Conservation (phyloP, 2,888 invertebrate genomes). For the Drosophila limbata region DNA sequence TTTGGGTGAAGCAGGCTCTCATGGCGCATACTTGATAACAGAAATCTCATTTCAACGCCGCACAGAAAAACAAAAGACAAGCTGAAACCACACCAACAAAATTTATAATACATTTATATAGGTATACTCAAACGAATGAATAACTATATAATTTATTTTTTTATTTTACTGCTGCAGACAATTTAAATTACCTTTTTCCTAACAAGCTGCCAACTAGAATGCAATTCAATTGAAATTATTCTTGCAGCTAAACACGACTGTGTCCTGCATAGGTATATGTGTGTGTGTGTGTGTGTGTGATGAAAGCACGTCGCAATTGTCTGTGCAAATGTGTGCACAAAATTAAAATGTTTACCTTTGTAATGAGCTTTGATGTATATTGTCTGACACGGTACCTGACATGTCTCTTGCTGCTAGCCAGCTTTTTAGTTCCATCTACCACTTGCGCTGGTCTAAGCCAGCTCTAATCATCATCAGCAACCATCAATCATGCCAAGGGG, state of each 20-base stretch:
- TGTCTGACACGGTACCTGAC: conserved; percentile 6
- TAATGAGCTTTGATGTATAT: conserved; percentile 50
- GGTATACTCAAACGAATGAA: not conserved
- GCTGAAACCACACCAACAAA: conserved; percentile 3
- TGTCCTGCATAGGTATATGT: not conserved
- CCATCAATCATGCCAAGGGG: conserved; percentile 49
- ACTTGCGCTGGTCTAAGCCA: not conserved
- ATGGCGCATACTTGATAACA: conserved; percentile 68
- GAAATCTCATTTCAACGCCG: conserved; percentile 62
- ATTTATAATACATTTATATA: conserved; percentile 9
- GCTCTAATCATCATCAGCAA: conserved; percentile 18
- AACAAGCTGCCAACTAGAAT: not conserved
- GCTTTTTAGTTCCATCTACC: not conserved
- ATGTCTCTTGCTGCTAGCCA: not conserved
- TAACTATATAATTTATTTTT: not conserved
- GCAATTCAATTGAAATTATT: conserved; percentile 2
- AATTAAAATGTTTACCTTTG: conserved; percentile 55
- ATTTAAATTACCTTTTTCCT: conserved; percentile 4
- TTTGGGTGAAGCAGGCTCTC: conserved; percentile 20
- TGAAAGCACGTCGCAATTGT: conserved; percentile 4
- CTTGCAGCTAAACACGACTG: not conserved
- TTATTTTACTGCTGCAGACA: not conserved
- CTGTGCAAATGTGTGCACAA: conserved; percentile 51
- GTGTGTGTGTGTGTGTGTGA: not conserved
- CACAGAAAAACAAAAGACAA: conserved; percentile 39